Conservation (phyloP, 2,888 invertebrate species). For the Agelastica alni region DNA sequence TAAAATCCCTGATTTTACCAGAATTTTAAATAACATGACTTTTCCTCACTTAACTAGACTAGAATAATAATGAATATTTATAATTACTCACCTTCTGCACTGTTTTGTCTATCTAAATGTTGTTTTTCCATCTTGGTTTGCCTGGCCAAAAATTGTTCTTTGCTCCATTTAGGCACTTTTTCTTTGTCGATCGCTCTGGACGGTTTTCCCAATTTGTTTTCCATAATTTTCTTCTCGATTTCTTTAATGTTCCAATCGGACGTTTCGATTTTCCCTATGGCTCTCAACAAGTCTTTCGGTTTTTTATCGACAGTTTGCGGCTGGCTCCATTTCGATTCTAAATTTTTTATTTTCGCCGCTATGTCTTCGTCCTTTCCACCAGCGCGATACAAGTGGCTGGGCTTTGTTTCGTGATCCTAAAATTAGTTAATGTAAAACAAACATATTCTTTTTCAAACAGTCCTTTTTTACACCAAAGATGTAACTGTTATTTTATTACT, state of each 20-base stretch:
- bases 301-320: constrained; percentile 69
- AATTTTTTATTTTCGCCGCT: constrained; percentile 68
- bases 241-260: constrained; percentile 91
- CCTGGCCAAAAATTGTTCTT: constrained; percentile 76
- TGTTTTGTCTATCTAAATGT: constrained; percentile 63
- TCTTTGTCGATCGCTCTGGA: constrained; percentile 63
- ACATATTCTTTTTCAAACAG: too few relatives aligned
- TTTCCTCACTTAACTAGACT: too few relatives aligned
- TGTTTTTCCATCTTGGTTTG: constrained; percentile 73
- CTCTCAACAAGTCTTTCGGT: constrained; percentile 82
- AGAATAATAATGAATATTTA: background rate
- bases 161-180: constrained; percentile 90
- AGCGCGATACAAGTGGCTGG: constrained; percentile 44
- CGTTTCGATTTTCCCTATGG: constrained; percentile 81
- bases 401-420: constrained; percentile 52
- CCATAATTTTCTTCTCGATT: constrained; percentile 86
- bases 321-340: constrained; percentile 78
- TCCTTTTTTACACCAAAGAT: too few relatives aligned
- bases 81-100: constrained; percentile 54
- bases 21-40: too few relatives aligned
- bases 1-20: too few relatives aligned
- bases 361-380: constrained; percentile 61
- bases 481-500: too few relatives aligned
- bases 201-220: constrained; percentile 64
- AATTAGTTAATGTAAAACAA: too few relatives aligned